phyloP scores from a whole-genome alignment of 1,140 invertebrate species.

The Planococcus citri region DNA sequence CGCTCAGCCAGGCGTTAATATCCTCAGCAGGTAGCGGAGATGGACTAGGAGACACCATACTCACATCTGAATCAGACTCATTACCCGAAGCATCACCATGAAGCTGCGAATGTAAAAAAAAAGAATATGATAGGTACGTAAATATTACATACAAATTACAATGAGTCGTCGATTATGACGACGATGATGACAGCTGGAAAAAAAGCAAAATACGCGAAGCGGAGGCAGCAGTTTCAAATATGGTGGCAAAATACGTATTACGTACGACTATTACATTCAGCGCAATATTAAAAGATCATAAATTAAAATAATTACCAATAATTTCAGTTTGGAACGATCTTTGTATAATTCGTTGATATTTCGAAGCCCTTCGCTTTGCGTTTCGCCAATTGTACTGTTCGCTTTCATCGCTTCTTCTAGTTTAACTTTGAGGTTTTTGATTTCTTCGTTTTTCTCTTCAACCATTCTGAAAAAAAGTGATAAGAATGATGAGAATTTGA shows the following conservation, averaged over 20 bases:
- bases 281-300: neutral
- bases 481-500: neutral
- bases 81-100: neutral
- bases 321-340: neutral
- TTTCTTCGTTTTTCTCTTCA: conserved; percentile 4
- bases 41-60: conserved; percentile 9
- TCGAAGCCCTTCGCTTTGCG: neutral
- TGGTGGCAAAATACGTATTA: too few species aligned
- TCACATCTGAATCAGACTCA: conserved; percentile 12
- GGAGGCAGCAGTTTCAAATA: too few species aligned
- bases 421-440: neutral
- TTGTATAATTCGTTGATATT: conserved; percentile 10
- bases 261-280: too few species aligned
- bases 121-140: neutral
- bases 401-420: neutral
- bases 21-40: neutral
- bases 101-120: neutral
- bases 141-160: too few species aligned
- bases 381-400: neutral
- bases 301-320: neutral
- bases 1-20: neutral
- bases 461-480: neutral
- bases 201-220: too few species aligned
- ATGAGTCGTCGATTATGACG: too few species aligned
- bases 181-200: neutral